Conservation (phyloP, 37 sponge, comb jelly and placozoan genomes). For the Dysidea cf. avara region DNA sequence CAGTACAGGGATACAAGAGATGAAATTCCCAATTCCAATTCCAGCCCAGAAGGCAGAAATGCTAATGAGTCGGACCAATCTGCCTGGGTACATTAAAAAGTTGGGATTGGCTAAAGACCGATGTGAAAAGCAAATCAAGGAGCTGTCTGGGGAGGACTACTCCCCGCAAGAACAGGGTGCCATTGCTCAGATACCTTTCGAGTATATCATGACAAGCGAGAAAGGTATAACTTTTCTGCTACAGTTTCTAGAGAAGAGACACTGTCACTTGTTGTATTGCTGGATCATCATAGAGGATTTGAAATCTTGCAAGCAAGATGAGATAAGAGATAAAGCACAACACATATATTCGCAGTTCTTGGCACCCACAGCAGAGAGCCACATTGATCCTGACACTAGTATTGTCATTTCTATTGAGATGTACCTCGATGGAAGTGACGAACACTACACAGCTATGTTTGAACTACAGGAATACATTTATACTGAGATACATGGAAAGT, state of each 20-base stretch:
- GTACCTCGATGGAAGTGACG: not conserved
- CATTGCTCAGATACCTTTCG: conserved; percentile 55
- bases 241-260: conserved; percentile 28
- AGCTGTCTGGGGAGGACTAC: conserved; percentile 69
- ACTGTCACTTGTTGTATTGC: conserved; percentile 38
- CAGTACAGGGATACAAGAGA: conserved; percentile 43
- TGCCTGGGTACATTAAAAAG: conserved; percentile 72
- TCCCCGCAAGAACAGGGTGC: not conserved
- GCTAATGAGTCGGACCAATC: conserved; percentile 73
- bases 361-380: not conserved
- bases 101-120: conserved; percentile 46
- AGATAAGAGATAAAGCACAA: not conserved
- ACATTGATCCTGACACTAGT: conserved; percentile 16
- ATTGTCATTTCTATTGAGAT: conserved; percentile 17
- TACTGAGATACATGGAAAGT: conserved; percentile 43
- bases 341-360: conserved; percentile 26
- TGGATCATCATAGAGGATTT: conserved; percentile 28
- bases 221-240: conserved; percentile 3
- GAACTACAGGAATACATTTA: conserved; percentile 29
- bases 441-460: not conserved
- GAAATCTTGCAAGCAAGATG: not conserved
- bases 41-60: conserved; percentile 71
- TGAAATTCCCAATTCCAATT: conserved; percentile 60
- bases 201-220: conserved; percentile 44
- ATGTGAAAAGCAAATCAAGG: conserved; percentile 66